Percentiles rank a stretch among this genome's conserved stretches.
These are phyloP conservation scores for Montifringilla adamsi DNA, from an alignment of 2,113 vertebrate genomes.

Conservation along the genomic window DNA sequence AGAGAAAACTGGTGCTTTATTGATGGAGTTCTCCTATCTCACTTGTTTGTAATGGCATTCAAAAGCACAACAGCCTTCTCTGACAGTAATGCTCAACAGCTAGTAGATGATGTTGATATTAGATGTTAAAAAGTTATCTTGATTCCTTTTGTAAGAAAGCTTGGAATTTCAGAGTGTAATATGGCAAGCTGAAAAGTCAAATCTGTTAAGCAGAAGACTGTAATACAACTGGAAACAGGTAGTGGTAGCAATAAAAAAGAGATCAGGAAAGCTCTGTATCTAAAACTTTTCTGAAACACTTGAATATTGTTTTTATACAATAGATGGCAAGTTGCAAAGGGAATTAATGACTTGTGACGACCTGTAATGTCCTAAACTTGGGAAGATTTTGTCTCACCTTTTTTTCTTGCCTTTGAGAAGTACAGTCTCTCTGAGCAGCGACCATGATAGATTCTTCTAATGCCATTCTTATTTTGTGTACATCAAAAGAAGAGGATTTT, in stretches of 20 bases:
- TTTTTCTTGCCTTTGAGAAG: neutral
- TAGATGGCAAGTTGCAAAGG: neutral
- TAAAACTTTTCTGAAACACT: neutral
- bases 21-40: neutral
- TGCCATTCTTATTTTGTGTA: neutral
- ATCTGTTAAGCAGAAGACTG: neutral
- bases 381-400: neutral
- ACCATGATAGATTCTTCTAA: neutral
- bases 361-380: neutral
- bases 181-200: neutral
- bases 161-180: neutral
- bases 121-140: neutral
- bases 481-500: neutral
- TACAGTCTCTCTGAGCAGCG: neutral
- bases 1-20: neutral
- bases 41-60: neutral
- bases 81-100: neutral
- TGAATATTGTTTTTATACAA: neutral
- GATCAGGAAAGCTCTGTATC: neutral
- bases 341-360: neutral
- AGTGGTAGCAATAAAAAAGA: neutral
- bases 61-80: neutral
- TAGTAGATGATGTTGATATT: neutral
- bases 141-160: neutral
- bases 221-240: neutral